Evolutionary conservation across 2,113 vertebrate species (phyloP), one percentile per base, ranked within the genome.

Genomic region (Crypturellus undulatus): DNA sequence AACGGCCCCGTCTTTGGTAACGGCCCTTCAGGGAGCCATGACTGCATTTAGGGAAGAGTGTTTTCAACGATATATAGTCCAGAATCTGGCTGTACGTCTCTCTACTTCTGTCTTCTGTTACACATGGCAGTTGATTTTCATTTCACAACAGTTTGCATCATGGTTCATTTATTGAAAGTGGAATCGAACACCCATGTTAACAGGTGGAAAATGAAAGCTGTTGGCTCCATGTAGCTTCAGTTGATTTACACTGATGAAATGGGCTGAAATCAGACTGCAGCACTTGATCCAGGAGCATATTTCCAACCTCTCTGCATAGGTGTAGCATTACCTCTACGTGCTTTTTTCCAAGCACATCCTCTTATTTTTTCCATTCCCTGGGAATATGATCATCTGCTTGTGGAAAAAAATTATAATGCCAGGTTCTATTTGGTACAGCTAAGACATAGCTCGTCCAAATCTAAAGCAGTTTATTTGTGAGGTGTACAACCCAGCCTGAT

Each of bases 161-260:
- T 51, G 65, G 42, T 68, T 96, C 59, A 67, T 85, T 56, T 68
- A 72, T 38, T 84, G 88, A 69, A 81, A 79, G 36, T 62, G 69
- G 65, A 67, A 92, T 65, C 1, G 11, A 92, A 93, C 93, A 49
- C 70, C 87, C 68, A n/a, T 72, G 73, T 72, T 92, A 96, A 92
- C 88, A 94, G 93, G 85, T 94, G 90, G 92, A 79, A 82, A 93
- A 94, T 90, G 83, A 87, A 86, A 58, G 69, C 73, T 93, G 36
- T 84, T 94, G 89, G 77, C 16, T 4, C 72, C 64, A 16, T 43
- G 34, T 81, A 51, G 64, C 71, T 80, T 32, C 62, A 69, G 47
- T 15, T 93, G 83, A 89, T 86, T 76, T 84, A 45, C 58, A 28
- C 6, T 1, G 19, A 43, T 84, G 77, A 92, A 88, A 54, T 18